Conservation (phyloP, 2,888 invertebrate genomes). For the Pollenia labialis region DNA sequence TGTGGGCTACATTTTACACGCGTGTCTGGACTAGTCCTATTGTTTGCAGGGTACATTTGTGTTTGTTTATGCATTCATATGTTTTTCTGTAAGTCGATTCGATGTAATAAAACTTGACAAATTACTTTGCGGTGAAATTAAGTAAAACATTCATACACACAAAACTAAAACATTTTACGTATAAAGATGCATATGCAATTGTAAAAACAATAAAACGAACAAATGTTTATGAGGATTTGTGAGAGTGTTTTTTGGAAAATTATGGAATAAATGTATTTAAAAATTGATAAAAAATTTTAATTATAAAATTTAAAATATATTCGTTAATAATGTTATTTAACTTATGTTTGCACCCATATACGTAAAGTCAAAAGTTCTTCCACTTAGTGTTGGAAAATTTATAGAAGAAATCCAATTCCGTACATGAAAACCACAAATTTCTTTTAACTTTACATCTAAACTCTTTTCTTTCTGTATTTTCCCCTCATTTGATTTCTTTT, state of each 20-base stretch:
- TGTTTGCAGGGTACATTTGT: too few species aligned
- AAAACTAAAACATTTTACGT: neutral
- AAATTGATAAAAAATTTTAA: constrained; percentile 56
- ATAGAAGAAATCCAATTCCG: constrained; percentile 64
- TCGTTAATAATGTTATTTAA: too few species aligned
- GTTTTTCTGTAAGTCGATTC: too few species aligned
- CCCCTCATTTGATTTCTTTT: neutral
- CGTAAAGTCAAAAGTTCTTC: neutral
- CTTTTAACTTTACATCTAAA: constrained; percentile 41
- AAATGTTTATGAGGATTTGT: neutral
- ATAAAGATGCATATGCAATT: neutral
- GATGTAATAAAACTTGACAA: constrained; percentile 72
- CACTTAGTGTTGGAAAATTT: constrained; percentile 7
- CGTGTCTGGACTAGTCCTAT: too few species aligned
- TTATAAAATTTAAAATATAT: constrained; percentile 18
- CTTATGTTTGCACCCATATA: neutral
- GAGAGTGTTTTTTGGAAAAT: neutral
- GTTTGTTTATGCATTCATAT: neutral
- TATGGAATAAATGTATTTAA: constrained; percentile 39
- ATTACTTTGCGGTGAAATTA: constrained; percentile 67
- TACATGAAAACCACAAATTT: constrained; percentile 61
- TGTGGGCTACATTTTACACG: too few species aligned
- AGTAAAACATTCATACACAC: constrained; percentile 6
- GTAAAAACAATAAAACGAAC: too few species aligned
- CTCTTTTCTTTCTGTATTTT: constrained; percentile 33